Conservation (phyloP, 1,140 invertebrate species). For the Oppia nitens region DNA sequence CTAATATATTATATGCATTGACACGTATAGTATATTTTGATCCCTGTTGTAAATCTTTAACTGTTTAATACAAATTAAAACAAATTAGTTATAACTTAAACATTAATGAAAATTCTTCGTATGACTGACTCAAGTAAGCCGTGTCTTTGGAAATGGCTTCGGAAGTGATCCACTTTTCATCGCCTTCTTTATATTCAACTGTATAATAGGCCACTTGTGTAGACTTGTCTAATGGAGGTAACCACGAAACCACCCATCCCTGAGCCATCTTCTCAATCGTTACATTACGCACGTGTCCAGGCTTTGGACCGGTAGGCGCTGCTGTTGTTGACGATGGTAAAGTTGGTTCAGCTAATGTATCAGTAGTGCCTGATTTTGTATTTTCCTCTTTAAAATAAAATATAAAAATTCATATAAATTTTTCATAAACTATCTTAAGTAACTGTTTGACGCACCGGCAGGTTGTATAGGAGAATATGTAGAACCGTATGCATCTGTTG, state of each 20-base stretch:
- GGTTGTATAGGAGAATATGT: slow-evolving; percentile 34
- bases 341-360: background rate
- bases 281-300: slow-evolving; percentile 65
- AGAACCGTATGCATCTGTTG: slow-evolving; percentile 49
- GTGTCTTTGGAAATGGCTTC: slow-evolving; percentile 72
- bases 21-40: slow-evolving; percentile 78
- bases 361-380: background rate
- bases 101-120: background rate
- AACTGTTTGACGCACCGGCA: background rate
- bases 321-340: background rate
- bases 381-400: too few relatives aligned
- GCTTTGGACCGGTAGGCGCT: slow-evolving; percentile 39
- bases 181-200: slow-evolving; percentile 77
- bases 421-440: background rate
- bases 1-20: slow-evolving; percentile 47
- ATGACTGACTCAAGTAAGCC: slow-evolving; percentile 52
- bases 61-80: slow-evolving; percentile 34
- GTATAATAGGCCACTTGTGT: slow-evolving; percentile 63
- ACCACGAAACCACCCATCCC: slow-evolving; percentile 73
- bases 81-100: background rate
- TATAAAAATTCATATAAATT: too few relatives aligned
- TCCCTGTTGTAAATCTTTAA: slow-evolving; percentile 73
- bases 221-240: slow-evolving; percentile 53
- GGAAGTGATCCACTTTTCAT: slow-evolving; percentile 53
- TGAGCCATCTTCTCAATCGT: slow-evolving; percentile 60